These are phyloP conservation scores for Poecile montanus DNA, from an alignment of 2,797 vertebrate genomes.

Conservation along the genomic window DNA sequence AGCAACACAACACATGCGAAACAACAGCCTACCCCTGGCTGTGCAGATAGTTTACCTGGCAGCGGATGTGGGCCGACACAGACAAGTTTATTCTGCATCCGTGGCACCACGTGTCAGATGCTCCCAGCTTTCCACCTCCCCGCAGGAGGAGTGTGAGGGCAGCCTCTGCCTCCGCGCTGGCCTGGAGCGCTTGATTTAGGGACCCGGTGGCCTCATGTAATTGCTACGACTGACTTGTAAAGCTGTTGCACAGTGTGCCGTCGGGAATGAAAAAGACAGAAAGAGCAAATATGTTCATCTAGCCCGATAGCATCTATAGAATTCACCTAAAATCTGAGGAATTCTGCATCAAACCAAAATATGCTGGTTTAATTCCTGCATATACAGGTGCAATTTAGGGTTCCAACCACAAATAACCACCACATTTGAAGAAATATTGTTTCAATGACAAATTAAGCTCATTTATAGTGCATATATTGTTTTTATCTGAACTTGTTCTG, in stretches of 20 bases:
- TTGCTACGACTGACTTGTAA: background rate
- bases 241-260: background rate
- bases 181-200: background rate
- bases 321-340: background rate
- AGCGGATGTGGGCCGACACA: background rate
- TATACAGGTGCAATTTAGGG: background rate
- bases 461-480: background rate
- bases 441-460: background rate
- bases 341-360: background rate
- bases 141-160: fast-evolving
- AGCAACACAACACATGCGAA: background rate
- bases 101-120: background rate
- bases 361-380: background rate
- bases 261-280: background rate
- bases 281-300: background rate
- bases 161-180: background rate
- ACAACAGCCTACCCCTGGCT: background rate
- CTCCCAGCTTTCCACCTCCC: background rate
- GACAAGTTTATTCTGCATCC: background rate
- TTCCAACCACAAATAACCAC: background rate
- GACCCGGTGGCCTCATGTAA: background rate
- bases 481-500: background rate
- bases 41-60: fast-evolving
- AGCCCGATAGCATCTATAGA: background rate
- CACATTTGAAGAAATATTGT: background rate